These are phyloP conservation scores for Trididemnum nubilum DNA, from an alignment of 23 tunicate genomes.

Conservation along the genomic window DNA sequence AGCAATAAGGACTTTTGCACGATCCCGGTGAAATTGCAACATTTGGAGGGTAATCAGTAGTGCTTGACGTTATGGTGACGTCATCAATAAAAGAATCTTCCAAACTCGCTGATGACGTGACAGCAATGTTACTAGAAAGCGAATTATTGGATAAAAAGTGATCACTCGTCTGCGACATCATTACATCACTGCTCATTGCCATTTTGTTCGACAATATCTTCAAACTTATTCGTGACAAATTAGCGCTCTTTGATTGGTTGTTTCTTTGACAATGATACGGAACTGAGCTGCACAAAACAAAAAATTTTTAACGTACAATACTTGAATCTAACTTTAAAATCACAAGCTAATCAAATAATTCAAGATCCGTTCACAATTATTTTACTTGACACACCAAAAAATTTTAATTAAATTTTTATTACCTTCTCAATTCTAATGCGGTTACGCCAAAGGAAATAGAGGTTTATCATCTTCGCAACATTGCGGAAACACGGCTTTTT, in stretches of 20 bases:
- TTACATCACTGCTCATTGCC: neutral
- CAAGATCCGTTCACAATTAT: too few relatives aligned
- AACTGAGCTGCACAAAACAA: too few relatives aligned
- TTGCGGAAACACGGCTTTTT: too few relatives aligned
- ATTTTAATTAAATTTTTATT: too few relatives aligned
- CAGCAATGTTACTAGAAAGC: neutral
- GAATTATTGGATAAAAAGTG: neutral
- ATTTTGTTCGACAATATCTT: neutral
- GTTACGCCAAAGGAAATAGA: too few relatives aligned
- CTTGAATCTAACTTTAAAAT: too few relatives aligned
- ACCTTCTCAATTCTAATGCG: too few relatives aligned
- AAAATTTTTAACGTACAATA: too few relatives aligned
- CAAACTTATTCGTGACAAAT: neutral
- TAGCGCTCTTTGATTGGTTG: neutral
- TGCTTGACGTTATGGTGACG: slow-evolving; percentile 59
- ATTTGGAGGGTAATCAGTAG: slow-evolving; percentile 85
- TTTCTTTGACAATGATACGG: too few relatives aligned
- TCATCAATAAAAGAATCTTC: slow-evolving; percentile 45
- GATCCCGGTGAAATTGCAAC: slow-evolving; percentile 95
- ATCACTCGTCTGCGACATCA: slow-evolving; percentile 11
- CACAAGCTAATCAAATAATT: too few relatives aligned
- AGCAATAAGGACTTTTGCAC: slow-evolving; percentile 91
- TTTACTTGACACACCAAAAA: too few relatives aligned
- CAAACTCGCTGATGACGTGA: neutral
- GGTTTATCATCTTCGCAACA: too few relatives aligned